Conservation (phyloP, 2,113 vertebrate species). For the Genyomyrus donnyi region DNA sequence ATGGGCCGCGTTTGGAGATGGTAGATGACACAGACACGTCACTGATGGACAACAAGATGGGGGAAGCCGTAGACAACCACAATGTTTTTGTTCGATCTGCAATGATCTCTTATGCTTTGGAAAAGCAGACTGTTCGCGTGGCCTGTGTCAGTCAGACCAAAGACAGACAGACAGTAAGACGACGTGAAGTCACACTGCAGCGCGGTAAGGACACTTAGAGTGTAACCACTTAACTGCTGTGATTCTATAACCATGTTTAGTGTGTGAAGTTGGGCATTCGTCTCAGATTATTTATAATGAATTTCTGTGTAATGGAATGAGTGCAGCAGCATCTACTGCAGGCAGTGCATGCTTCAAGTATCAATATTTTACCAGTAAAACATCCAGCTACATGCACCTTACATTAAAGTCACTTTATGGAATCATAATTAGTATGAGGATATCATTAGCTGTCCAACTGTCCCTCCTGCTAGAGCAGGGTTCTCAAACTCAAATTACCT, state of each 20-base stretch:
- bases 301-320: background rate
- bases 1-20: background rate
- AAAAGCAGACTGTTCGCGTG: background rate
- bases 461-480: background rate
- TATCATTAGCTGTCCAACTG: background rate
- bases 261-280: background rate
- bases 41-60: background rate
- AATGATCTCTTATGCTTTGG: background rate
- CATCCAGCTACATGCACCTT: background rate
- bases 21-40: background rate
- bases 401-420: background rate
- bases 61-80: background rate
- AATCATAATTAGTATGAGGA: background rate
- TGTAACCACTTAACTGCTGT: background rate
- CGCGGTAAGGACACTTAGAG: background rate
- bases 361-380: background rate
- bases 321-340: background rate
- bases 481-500: too few relatives aligned
- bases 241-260: background rate
- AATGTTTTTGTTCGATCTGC: background rate
- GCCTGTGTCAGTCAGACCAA: background rate
- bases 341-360: background rate
- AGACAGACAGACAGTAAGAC: background rate
- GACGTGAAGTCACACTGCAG: background rate
- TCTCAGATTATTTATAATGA: background rate